Percentiles rank a stretch among this genome's conserved stretches.
Conservation (phyloP, 2,113 vertebrate genomes). For the Talpa occidentalis region DNA sequence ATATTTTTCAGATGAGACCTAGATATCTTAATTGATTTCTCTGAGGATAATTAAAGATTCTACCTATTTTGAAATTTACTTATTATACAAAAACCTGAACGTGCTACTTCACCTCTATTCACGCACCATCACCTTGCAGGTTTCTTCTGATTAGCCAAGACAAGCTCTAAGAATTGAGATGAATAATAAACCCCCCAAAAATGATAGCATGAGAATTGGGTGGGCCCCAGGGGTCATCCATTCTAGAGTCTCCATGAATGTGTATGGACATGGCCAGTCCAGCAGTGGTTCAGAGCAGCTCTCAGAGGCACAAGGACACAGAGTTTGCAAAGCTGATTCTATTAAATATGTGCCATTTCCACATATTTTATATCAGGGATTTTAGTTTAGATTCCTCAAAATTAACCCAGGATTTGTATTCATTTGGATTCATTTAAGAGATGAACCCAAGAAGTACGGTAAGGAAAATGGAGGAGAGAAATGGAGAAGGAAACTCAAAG, state of each 20-base stretch:
- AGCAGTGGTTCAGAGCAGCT: not conserved
- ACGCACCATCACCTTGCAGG: not conserved
- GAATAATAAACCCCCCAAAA: not conserved
- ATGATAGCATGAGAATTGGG: not conserved
- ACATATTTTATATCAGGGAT: not conserved
- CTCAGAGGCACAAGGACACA: not conserved
- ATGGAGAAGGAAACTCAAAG: not conserved
- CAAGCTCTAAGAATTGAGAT: not conserved
- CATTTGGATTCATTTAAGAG: not conserved
- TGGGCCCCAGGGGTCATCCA: not conserved
- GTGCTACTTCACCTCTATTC: not conserved
- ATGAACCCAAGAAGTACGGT: not conserved
- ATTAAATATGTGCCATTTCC: not conserved
- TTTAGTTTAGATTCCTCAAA: not conserved
- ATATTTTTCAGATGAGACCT: constrained; percentile 5
- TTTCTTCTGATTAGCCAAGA: not conserved
- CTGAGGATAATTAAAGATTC: not conserved
- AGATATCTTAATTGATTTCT: constrained; percentile 44
- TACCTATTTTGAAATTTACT: not conserved
- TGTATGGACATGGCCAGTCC: not conserved
- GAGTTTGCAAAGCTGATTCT: not conserved
- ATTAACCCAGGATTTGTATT: not conserved
- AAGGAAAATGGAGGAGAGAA: not conserved
- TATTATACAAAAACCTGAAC: not conserved
- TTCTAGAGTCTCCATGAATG: not conserved